phyloP scores from a whole-genome alignment of 92 coral and sea anemone genomes.

The Bergia puertoricense region DNA sequence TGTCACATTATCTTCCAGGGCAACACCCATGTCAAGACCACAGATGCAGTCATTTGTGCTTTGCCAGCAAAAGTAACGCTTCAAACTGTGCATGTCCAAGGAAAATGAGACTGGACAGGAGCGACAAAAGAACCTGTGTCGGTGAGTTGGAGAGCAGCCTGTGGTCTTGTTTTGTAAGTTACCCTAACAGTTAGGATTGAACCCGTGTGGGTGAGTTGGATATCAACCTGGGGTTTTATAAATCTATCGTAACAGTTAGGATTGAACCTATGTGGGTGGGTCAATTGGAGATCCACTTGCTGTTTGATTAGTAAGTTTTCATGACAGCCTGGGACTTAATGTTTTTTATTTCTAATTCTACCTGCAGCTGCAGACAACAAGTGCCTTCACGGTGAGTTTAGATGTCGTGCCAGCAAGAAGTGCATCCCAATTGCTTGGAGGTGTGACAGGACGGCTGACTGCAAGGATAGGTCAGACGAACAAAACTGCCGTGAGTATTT shows the following conservation, averaged over 20 bases:
- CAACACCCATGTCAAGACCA: constrained; percentile 26
- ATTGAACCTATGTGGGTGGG: too few species aligned
- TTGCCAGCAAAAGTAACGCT: neutral
- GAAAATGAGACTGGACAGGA: constrained; percentile 35
- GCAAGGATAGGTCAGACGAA: constrained; percentile 2
- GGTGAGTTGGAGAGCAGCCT: constrained; percentile 4
- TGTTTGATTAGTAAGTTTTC: too few species aligned
- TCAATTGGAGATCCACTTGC: too few species aligned
- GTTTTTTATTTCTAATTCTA: neutral
- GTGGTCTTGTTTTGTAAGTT: neutral
- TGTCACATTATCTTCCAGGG: neutral
- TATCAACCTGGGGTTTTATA: too few species aligned
- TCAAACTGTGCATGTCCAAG: constrained; percentile 37
- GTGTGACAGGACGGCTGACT: neutral
- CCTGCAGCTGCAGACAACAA: neutral
- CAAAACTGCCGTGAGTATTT: neutral
- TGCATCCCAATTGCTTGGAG: neutral
- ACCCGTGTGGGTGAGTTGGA: too few species aligned
- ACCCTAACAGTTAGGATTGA: neutral
- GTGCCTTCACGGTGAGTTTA: neutral
- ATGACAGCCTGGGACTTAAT: too few species aligned
- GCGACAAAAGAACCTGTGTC: constrained; percentile 20
- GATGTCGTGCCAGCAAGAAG: neutral
- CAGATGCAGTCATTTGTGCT: constrained; percentile 33
- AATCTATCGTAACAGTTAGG: too few species aligned